Evolutionary conservation across 2,113 vertebrate genomes (phyloP), one percentile per base, ranked within the genome.

Genomic region (Bos indicus): DNA sequence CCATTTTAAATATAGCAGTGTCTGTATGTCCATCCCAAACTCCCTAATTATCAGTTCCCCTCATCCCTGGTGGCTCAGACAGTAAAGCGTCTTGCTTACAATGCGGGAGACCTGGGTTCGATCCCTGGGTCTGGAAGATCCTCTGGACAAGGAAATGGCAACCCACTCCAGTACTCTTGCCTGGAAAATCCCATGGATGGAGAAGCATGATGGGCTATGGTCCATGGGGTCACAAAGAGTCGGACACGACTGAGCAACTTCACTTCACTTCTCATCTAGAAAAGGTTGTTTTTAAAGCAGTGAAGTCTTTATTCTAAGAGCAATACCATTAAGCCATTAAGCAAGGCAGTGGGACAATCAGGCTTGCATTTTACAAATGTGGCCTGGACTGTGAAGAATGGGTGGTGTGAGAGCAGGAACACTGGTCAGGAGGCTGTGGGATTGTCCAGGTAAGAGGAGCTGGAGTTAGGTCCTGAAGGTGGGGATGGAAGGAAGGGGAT

Each of bases 171-270:
- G 28, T 62, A 30, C 59, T 62, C 59, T 62, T 30, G 28, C 59
- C 59, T 62, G 59, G 59, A 62, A 62, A 62, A 62, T 62, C 13
- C 59, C 59, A 30, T 30, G 13, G 59, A 30, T 62, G 28, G 59
- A 62, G 13, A 15, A 62, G 28, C 13, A 0, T 62, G 59, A 28
- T 30, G 28, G 59, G 28, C 59, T 62, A 30, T 13, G 15, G 59
- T 15, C 59, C 13, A 62, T 30, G 28, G 59, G 59, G 2, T 62
- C 13, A 1, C 28, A 62, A 62, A 62, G 28, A 15, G 28, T 62
- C 1, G 2, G 28, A 62, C 28, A 30, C 0, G 28, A 62, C 2
- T 62, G 60, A 30, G 28, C 0, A 28, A 14, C 28, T 15, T 62
- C 12, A 60, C 12, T 60, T 60, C 26, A 62, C 28, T 62, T 30